Evolutionary conservation across 35 echinoderm and acorn worm genomes (phyloP).

Genomic region (Heliocidaris tuberculata): DNA sequence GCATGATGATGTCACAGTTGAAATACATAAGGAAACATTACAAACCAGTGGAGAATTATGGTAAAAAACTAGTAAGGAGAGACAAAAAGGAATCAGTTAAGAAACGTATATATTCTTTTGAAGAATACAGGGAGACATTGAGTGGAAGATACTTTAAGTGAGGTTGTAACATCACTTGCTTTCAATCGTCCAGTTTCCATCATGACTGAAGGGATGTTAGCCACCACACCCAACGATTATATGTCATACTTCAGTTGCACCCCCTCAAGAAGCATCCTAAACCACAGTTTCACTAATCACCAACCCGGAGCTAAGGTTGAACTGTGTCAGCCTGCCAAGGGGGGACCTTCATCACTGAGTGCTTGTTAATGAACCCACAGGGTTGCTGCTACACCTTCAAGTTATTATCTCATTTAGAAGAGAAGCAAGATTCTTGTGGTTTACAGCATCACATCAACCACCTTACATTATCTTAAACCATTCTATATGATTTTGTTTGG

Average conservation of each 20-base stretch:
- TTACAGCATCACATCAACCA: neutral
- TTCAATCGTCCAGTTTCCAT: no score
- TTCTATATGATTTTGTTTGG: no score
- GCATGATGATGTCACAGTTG: no score
- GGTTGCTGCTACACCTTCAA: neutral
- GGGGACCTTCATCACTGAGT: neutral
- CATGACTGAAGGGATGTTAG: neutral
- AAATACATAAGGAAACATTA: no score
- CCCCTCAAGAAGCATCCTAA: neutral
- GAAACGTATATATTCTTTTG: no score
- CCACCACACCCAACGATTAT: neutral
- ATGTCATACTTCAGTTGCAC: neutral
- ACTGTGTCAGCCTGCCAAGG: neutral
- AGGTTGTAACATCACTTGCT: constrained; percentile 8
- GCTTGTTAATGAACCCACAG: neutral
- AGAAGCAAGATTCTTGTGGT: neutral
- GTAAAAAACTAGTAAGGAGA: no score
- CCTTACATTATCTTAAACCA: no score
- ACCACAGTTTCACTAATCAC: neutral
- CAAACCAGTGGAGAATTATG: no score
- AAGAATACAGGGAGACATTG: no score
- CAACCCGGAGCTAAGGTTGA: neutral
- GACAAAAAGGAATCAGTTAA: no score
- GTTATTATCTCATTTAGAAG: neutral
- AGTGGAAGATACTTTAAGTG: no score